Conservation (phyloP, 2,888 invertebrate species). For the Sceliomorpha sp. region DNA sequence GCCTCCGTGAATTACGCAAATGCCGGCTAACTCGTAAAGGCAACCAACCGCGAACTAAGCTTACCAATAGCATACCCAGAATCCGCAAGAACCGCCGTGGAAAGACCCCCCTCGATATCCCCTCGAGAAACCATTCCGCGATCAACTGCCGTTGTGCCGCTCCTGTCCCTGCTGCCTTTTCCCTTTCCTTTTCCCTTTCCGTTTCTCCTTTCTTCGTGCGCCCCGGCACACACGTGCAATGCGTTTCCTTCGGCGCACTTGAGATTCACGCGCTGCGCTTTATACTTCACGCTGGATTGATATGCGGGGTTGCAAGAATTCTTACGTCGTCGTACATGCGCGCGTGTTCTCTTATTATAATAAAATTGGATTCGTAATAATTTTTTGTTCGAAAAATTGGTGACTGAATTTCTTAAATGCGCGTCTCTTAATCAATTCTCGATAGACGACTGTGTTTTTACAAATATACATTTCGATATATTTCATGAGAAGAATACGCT, state of each 20-base stretch:
- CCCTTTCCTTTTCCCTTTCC: too few species aligned
- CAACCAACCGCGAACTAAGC: constrained; percentile 69
- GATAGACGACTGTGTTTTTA: too few species aligned
- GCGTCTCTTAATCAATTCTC: too few species aligned
- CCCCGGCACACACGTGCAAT: constrained; percentile 4
- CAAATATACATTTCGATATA: too few species aligned
- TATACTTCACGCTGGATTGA: constrained; percentile 37
- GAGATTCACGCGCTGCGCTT: constrained; percentile 38
- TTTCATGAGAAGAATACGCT: too few species aligned
- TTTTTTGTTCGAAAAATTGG: too few species aligned
- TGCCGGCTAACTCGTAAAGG: constrained; percentile 68
- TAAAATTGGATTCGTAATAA: too few species aligned
- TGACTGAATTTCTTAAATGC: too few species aligned
- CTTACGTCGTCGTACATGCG: too few species aligned
- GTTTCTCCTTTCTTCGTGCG: constrained; percentile 44
- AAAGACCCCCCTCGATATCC: constrained; percentile 30
- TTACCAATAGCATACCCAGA: constrained; percentile 64
- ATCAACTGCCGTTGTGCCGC: constrained; percentile 38
- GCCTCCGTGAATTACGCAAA: constrained; percentile 70
- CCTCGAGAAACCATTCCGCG: constrained; percentile 34
- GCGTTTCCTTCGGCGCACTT: constrained; percentile 37
- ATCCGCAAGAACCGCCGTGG: constrained; percentile 61
- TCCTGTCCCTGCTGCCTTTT: constrained; percentile 28
- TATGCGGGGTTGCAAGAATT: too few species aligned
- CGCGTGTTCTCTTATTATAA: too few species aligned